A percentile compares a stretch with the other conserved stretches of the same genome.
Conservation (phyloP, 1,140 invertebrate genomes). For the Sitodiplosis mosellana region DNA sequence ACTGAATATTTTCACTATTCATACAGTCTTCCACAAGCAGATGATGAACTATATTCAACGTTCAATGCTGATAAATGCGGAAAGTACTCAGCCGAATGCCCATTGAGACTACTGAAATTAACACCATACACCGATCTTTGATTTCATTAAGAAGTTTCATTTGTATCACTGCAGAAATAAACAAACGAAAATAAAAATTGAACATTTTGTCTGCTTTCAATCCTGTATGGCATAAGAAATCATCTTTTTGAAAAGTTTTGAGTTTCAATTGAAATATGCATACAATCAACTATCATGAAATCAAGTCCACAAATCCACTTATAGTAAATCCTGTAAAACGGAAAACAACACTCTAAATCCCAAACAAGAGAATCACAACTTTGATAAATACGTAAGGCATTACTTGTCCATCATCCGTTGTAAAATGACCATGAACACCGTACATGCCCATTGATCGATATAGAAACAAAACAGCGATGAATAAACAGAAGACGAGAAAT, state of each 20-base stretch:
- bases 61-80: slow-evolving; percentile 11
- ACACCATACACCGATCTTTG: slow-evolving; percentile 9
- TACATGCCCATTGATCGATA: background rate
- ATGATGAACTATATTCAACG: slow-evolving; percentile 8
- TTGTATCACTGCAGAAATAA: background rate
- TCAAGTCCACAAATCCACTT: too few relatives aligned
- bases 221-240: too few relatives aligned
- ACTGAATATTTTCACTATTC: slow-evolving; percentile 1
- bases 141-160: background rate
- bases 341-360: too few relatives aligned
- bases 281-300: too few relatives aligned
- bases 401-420: too few relatives aligned
- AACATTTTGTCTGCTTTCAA: too few relatives aligned
- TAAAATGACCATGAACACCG: too few relatives aligned
- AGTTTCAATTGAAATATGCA: too few relatives aligned
- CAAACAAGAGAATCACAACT: too few relatives aligned
- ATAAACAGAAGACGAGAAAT: background rate
- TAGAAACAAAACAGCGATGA: background rate
- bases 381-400: too few relatives aligned
- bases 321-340: too few relatives aligned
- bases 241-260: too few relatives aligned
- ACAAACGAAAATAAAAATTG: background rate
- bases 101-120: slow-evolving; percentile 9
- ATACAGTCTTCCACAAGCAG: slow-evolving; percentile 8
- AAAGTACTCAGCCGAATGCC: slow-evolving; percentile 8